Evolutionary conservation across 2,113 vertebrate genomes (phyloP).

Genomic region (Cacatua alba): DNA sequence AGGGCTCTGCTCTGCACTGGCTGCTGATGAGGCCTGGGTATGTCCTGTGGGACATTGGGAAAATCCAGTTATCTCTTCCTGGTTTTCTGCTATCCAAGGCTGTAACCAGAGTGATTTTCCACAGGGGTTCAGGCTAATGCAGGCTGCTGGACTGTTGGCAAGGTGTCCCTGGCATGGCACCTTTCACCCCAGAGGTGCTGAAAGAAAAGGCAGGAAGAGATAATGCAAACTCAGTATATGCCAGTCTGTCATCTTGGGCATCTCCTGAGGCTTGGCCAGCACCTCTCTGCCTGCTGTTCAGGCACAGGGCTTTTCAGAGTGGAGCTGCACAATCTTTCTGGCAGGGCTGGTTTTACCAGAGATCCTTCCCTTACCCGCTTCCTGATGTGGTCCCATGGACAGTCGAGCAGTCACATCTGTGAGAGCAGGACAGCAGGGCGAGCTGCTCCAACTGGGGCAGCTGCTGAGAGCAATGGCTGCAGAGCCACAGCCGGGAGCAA

Average conservation of each 20-base stretch:
- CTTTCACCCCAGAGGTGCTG: background rate
- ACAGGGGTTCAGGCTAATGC: rapidly evolving
- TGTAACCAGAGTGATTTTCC: background rate
- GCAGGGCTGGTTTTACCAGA: slow-evolving; percentile 11
- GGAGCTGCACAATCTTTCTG: background rate
- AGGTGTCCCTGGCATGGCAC: rapidly evolving
- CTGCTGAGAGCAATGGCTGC: background rate
- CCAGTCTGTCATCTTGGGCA: background rate
- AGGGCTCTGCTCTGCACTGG: rapidly evolving
- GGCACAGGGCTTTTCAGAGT: background rate
- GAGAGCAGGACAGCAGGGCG: background rate
- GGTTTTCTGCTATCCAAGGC: background rate
- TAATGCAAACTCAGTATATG: background rate
- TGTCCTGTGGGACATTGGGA: background rate
- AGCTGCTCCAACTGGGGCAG: background rate
- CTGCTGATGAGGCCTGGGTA: background rate
- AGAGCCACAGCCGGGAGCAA: background rate
- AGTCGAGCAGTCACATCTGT: background rate
- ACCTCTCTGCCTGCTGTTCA: background rate
- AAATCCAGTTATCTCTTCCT: background rate
- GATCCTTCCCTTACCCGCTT: background rate
- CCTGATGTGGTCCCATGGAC: background rate
- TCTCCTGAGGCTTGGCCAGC: background rate
- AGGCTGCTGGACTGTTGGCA: background rate
- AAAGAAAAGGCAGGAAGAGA: background rate